Percentiles rank a stretch among this genome's conserved stretches.
These are phyloP conservation scores for Cottus gobio DNA, from an alignment of 2,113 vertebrate species.

Conservation along the genomic window DNA sequence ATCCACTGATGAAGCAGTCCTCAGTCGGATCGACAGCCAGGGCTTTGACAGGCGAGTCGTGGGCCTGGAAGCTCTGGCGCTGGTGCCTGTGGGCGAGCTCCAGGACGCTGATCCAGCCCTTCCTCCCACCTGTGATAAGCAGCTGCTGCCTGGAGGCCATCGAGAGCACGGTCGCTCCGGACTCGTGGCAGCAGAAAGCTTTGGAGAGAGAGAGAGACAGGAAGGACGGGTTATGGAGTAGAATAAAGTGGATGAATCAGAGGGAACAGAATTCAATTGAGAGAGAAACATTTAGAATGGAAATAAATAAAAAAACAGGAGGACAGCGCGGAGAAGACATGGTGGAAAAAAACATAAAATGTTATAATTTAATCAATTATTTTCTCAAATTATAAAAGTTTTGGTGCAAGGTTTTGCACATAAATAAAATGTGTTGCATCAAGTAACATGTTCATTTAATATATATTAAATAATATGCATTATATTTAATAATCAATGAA, in stretches of 20 bases:
- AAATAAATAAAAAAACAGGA: not conserved
- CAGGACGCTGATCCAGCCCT: slow-evolving; percentile 92
- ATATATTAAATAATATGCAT: not conserved
- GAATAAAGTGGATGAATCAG: not conserved
- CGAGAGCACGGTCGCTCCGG: slow-evolving; percentile 92
- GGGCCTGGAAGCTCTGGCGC: slow-evolving; percentile 94
- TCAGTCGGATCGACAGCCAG: slow-evolving; percentile 92
- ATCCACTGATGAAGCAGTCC: slow-evolving; percentile 96
- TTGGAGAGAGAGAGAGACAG: not conserved
- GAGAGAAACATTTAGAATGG: not conserved
- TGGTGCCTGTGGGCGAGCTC: slow-evolving; percentile 91
- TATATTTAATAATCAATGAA: not conserved
- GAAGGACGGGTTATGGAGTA: not conserved
- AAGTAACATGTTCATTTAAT: not conserved
- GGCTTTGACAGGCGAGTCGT: slow-evolving; percentile 96
- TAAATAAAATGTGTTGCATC: too few species aligned
- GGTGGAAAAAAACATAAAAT: not conserved
- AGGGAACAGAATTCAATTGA: not conserved
- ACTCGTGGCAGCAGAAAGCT: slow-evolving; percentile 96
- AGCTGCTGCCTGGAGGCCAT: slow-evolving; percentile 94
- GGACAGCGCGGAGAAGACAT: not conserved
- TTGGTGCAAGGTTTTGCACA: too few species aligned
- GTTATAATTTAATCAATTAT: not conserved
- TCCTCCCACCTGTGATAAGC: slow-evolving; percentile 94
- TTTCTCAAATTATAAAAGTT: not conserved